Evolutionary conservation across 2,888 invertebrate genomes (phyloP), one percentile per base, ranked within the genome.

Genomic region (Nomada flava): DNA sequence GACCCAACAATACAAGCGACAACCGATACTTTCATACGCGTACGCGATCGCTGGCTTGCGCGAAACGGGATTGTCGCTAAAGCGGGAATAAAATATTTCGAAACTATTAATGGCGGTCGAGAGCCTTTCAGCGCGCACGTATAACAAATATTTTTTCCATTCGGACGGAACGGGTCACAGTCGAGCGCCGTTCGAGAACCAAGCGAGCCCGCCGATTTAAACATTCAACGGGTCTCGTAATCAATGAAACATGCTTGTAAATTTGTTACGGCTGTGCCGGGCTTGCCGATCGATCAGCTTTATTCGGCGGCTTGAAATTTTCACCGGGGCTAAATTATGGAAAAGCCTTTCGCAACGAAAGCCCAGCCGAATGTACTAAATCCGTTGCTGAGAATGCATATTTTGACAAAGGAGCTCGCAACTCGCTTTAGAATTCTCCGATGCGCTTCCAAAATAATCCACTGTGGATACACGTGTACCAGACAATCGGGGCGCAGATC

Each of bases 211-310:
- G 55, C 47, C 76, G 72, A 72, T 77, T 79, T 79, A 77, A 79
- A 77, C 77, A 79, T 79, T 79, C 78, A 79, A 77, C 69, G 53
- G 23, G 52, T 36, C 62, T 47, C 23, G 72, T 64, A 53, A 76
- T 76, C 76, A 76, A 72, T 76, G 76, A 76, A 76, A 76, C 76
- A 72, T 64, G 57, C 29, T 23, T 47, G 64, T 67, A 64, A 79
- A 79, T 79, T 76, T 69, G 79, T 70, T 65, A 70, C 59, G 29
- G 29, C 5, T 7, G 70, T 44, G 53, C 47, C 47, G n/a, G 67
- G 20, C 18, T 36, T 50, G 47, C 18, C 64, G 67, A 75, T 70
- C 79, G 64, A 47, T 60, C 57, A 63, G 77, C 79, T 76, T 77
- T 70, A 70, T 79, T 70, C 64, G 52, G 11, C 36, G 10, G 55